Conservation (phyloP, 2,888 invertebrate genomes). For the Synergus japonicus region DNA sequence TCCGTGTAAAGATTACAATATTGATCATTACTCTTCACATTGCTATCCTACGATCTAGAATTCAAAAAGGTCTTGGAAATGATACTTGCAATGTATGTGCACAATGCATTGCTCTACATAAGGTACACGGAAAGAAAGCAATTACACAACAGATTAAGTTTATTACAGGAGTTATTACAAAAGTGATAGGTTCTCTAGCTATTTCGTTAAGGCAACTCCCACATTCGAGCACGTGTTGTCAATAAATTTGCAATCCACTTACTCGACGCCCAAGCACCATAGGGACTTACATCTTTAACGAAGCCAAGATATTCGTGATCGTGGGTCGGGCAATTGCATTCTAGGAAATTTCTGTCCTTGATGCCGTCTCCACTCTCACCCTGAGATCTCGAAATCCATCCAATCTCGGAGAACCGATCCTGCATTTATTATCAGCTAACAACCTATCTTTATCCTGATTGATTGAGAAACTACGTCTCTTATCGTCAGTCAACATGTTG, state of each 20-base stretch:
- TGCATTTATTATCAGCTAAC: neutral
- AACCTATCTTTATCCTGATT: neutral
- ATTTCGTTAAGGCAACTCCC: constrained; percentile 14
- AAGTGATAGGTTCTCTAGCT: constrained; percentile 2
- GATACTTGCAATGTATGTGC: neutral
- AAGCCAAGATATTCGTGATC: constrained; percentile 4
- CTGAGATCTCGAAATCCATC: constrained; percentile 3
- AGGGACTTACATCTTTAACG: neutral
- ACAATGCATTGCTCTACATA: neutral
- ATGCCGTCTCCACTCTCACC: constrained; percentile 1
- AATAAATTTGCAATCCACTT: constrained; percentile 17
- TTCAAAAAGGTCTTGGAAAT: neutral
- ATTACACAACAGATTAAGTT: constrained; percentile 1
- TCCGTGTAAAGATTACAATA: neutral
- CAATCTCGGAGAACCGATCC: neutral
- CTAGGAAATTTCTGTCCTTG: constrained; percentile 15
- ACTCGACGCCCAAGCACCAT: constrained; percentile 12
- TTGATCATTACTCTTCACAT: neutral
- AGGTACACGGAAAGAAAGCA: neutral
- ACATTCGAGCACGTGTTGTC: constrained; percentile 12
- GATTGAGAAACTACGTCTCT: neutral
- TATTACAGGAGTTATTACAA: neutral
- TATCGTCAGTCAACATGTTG: neutral
- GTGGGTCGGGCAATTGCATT: constrained; percentile 28
- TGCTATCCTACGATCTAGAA: neutral